Percentiles rank a stretch among this genome's conserved stretches.
These are phyloP conservation scores for Lycopodina hypogea DNA, from an alignment of 37 sponge, comb jelly and placozoan species.

Conservation along the genomic window DNA sequence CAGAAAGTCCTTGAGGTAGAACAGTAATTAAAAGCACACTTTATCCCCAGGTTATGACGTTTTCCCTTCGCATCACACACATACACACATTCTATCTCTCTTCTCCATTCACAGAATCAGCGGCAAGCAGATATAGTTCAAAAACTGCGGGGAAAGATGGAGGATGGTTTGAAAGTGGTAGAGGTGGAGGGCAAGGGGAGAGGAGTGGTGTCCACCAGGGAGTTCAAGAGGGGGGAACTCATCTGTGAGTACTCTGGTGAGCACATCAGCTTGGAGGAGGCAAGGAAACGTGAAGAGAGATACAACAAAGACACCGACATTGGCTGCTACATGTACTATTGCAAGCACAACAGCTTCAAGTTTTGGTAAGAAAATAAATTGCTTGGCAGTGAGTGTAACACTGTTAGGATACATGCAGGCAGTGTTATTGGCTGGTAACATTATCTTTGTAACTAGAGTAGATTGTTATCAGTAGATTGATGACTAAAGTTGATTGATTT, in stretches of 20 bases:
- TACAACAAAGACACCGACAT: conserved; percentile 59
- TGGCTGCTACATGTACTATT: conserved; percentile 99
- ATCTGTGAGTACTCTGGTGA: conserved; percentile 91
- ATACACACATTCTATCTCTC: neutral
- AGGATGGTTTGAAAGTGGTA: conserved; percentile 55
- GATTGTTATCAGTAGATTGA: too few species aligned
- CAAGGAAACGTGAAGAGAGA: conserved; percentile 63
- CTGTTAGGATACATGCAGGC: neutral
- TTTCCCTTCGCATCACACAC: neutral
- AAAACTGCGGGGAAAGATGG: conserved; percentile 33
- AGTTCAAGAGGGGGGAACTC: conserved; percentile 69
- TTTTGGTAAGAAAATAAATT: conserved; percentile 62
- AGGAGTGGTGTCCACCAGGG: conserved; percentile 74
- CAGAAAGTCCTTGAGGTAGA: conserved; percentile 49
- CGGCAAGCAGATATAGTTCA: conserved; percentile 9
- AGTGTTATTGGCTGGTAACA: neutral
- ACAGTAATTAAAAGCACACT: neutral
- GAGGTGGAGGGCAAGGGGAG: conserved; percentile 81
- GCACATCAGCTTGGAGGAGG: conserved; percentile 65
- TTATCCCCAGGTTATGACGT: neutral
- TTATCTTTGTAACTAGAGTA: neutral
- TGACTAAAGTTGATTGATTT: too few species aligned
- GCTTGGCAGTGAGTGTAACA: neutral
- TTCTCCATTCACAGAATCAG: conserved; percentile 6
- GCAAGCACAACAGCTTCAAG: conserved; percentile 59